phyloP scores from a whole-genome alignment of 2,797 vertebrate genomes.

The Amniataba percoides region DNA sequence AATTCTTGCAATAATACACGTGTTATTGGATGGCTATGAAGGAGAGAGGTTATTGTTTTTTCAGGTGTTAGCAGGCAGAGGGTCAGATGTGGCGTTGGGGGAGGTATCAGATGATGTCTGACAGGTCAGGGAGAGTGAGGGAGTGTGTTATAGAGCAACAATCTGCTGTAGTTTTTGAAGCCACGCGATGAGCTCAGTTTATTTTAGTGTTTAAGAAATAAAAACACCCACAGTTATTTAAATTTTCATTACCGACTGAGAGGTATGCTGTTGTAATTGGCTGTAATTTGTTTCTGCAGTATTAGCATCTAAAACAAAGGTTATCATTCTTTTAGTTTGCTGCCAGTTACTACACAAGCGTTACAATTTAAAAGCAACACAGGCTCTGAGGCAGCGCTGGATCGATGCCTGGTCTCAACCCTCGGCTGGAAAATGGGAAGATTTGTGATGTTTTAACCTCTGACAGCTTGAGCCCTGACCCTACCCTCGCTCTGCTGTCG shows the following conservation, averaged over 20 bases:
- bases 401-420: conserved; percentile 32
- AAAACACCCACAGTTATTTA: neutral
- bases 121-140: conserved; percentile 43
- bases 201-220: neutral
- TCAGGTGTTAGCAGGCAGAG: conserved; percentile 76
- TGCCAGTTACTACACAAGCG: neutral
- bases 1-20: conserved; percentile 66
- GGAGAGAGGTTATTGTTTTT: conserved; percentile 75
- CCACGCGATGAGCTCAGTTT: neutral
- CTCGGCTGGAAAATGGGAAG: conserved; percentile 51
- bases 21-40: conserved; percentile 61
- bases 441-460: conserved; percentile 71
- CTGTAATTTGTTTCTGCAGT: neutral
- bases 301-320: neutral
- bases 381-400: conserved; percentile 9
- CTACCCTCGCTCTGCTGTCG: conserved; percentile 43
- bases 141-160: conserved; percentile 13
- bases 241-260: neutral
- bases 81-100: conserved; percentile 42
- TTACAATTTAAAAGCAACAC: conserved; percentile 1
- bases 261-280: conserved; percentile 8
- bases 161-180: neutral
- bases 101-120: conserved; percentile 74
- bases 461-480: conserved; percentile 66
- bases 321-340: neutral